Base-by-base conservation (phyloP, 2,888 invertebrate species). In the Agrotis segetum region DNA sequence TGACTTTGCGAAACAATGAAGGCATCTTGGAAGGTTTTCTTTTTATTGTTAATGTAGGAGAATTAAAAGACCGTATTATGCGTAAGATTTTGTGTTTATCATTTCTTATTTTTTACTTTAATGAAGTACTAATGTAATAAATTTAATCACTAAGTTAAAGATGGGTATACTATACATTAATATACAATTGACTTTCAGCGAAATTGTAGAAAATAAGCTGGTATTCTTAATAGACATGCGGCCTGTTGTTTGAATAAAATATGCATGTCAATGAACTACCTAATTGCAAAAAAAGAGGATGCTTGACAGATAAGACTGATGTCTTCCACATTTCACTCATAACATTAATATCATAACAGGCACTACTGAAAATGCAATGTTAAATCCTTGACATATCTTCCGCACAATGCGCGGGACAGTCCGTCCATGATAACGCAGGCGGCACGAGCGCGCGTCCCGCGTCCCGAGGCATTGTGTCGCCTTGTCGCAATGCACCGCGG, bases 311-410 rank as follows among this genome's bases (percentile, higher is more conserved):
- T 24, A 24, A 2, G 24, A 24, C 24, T 1, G 2, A 17, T 17
- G 29, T 7, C n/a, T 16, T 19, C 3, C 17, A 17, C 21, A 9
- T 7, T 56, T 55, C 14, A n/a, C 24, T 14, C 11, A n/a, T 34
- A 71, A 19, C 21, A 49, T 55, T 46, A 67, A 67, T 58, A 40
- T 52, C 29, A 40, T 46, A 64, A 34, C 58, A 62, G 11, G 16
- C 29, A 13, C 49, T 24, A 53, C 55, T 68, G 46, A 66, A 72
- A 77, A 56, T 67, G 60, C 66, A 61, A 19, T 52, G 19, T 81
- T 61, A 56, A 81, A 71, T 81, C 74, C 71, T 67, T 69, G 81
- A 78, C 81, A 71, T 64, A 67, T 81, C 78, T 74, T 11, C 17
- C 16, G 47, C 50, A 77, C 77, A 80, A 77, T 80, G 52, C 50